Percentiles rank a stretch among this genome's conserved stretches.
These are phyloP conservation scores for Gymnorhina tibicen DNA, from an alignment of 2,113 vertebrate species.

Conservation along the genomic window DNA sequence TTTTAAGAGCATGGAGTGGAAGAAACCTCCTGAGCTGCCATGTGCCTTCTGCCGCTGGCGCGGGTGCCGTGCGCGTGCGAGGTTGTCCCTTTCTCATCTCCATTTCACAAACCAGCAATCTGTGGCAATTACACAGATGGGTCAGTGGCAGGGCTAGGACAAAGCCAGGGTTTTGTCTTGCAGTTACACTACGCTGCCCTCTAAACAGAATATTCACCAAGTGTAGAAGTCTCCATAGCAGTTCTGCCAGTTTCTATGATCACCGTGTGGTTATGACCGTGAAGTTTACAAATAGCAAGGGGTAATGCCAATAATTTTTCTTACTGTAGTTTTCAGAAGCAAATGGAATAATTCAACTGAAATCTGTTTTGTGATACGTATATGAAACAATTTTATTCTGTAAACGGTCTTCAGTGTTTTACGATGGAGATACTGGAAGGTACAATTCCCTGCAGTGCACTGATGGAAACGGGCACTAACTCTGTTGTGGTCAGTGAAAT, in stretches of 20 bases:
- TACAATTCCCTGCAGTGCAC: not conserved
- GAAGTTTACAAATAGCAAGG: not conserved
- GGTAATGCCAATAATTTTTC: not conserved
- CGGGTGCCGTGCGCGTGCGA: accelerated
- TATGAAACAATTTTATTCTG: not conserved
- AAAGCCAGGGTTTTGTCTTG: not conserved
- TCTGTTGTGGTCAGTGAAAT: not conserved
- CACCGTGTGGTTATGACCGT: accelerated
- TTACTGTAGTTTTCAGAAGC: not conserved
- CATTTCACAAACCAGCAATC: not conserved
- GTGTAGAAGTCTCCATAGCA: not conserved
- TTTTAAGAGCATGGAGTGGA: not conserved
- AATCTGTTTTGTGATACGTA: not conserved
- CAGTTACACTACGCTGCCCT: not conserved
- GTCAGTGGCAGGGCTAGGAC: not conserved
- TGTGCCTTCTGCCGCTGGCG: accelerated
- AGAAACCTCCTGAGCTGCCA: not conserved
- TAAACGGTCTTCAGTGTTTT: not conserved
- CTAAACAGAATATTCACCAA: not conserved
- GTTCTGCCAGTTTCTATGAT: not conserved
- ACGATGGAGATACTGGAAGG: not conserved
- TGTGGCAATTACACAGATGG: not conserved
- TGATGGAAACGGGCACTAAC: not conserved
- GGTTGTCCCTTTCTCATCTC: not conserved
- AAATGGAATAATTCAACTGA: not conserved